A percentile compares a stretch with the other conserved stretches of the same genome.
These are phyloP conservation scores for Hololepta plana DNA, from an alignment of 2,888 invertebrate genomes.

Conservation along the genomic window DNA sequence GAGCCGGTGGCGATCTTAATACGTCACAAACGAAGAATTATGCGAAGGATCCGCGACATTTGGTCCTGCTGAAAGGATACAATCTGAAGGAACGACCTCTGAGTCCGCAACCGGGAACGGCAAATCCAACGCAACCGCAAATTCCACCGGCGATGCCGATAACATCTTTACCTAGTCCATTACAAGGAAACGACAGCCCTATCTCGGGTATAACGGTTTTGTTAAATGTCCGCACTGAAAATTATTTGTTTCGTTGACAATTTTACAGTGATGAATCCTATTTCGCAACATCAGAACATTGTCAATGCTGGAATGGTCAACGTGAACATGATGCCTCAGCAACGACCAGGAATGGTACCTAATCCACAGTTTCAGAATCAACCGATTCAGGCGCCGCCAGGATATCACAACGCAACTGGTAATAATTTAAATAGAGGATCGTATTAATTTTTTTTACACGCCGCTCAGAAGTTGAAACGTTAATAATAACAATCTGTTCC, in stretches of 20 bases:
- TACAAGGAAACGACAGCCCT: slow-evolving; percentile 36
- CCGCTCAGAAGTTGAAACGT: slow-evolving; percentile 2
- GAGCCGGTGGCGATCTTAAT: slow-evolving; percentile 70
- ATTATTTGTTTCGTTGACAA: too few relatives aligned
- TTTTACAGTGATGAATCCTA: neutral
- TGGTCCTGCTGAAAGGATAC: slow-evolving; percentile 58
- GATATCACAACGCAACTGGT: slow-evolving; percentile 26
- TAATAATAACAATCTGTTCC: slow-evolving; percentile 2
- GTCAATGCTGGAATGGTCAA: slow-evolving; percentile 13
- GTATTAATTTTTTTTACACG: slow-evolving; percentile 5
- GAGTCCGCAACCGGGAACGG: slow-evolving; percentile 31
- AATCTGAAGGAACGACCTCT: slow-evolving; percentile 50
- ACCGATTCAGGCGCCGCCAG: slow-evolving; percentile 28
- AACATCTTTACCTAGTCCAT: slow-evolving; percentile 33
- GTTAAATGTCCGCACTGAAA: too few relatives aligned
- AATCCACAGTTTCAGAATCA: slow-evolving; percentile 17
- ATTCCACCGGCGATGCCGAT: slow-evolving; percentile 21
- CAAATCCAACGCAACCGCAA: slow-evolving; percentile 20
- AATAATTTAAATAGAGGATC: too few relatives aligned
- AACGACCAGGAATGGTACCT: slow-evolving; percentile 15
- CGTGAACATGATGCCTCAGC: slow-evolving; percentile 19
- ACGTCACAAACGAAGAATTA: slow-evolving; percentile 74
- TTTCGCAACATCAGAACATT: neutral
- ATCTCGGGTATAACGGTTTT: too few relatives aligned
- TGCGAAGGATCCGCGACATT: slow-evolving; percentile 71